A percentile compares a stretch with the other conserved stretches of the same genome.
Conservation (phyloP, 2,797 vertebrate genomes). For the Clamator glandarius region DNA sequence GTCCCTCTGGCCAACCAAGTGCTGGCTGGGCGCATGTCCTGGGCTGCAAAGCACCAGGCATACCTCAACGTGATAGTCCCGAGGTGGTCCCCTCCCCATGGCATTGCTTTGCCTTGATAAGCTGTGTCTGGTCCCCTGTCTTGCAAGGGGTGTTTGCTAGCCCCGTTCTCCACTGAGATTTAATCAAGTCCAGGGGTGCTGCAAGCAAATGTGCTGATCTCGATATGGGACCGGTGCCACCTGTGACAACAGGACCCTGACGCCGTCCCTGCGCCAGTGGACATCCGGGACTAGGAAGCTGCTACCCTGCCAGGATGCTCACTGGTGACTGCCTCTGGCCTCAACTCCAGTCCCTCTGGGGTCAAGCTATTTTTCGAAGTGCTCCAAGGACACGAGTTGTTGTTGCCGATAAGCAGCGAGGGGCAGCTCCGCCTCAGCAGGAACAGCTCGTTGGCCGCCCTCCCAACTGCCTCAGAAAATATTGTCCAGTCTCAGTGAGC, state of each 20-base stretch:
- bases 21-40: background rate
- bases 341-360: background rate
- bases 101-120: background rate
- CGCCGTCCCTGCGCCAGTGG: background rate
- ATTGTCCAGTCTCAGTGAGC: background rate
- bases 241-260: background rate
- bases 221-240: background rate
- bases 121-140: background rate
- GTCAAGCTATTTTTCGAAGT: background rate
- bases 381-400: conserved; percentile 31
- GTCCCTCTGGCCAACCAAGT: background rate
- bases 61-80: background rate
- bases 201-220: background rate
- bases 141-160: background rate
- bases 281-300: background rate
- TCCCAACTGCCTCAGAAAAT: background rate
- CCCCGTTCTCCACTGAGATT: background rate
- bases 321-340: background rate
- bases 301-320: background rate
- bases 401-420: background rate
- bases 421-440: conserved; percentile 44
- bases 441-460: background rate
- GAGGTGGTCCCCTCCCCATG: background rate
- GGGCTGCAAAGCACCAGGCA: background rate
- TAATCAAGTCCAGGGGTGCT: background rate